Evolutionary conservation across 92 coral and sea anemone genomes (phyloP).

Genomic region (Scolanthus callimorphus): DNA sequence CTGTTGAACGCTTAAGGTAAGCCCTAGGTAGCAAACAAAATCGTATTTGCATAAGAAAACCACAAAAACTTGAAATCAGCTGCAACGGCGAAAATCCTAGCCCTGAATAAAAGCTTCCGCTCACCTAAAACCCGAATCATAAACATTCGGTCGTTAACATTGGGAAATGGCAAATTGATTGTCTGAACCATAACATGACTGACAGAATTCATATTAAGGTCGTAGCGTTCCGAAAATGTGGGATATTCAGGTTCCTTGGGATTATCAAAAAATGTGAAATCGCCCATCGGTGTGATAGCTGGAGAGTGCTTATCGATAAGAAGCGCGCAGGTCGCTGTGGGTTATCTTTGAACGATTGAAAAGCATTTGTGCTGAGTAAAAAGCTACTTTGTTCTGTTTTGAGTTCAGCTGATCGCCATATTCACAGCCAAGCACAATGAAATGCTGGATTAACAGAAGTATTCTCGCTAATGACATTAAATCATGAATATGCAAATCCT

Average conservation of each 20-base stretch:
- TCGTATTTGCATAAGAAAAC: not conserved
- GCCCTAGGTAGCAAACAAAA: too few relatives aligned
- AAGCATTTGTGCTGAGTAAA: not conserved
- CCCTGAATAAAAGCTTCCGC: too few relatives aligned
- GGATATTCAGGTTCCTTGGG: not conserved
- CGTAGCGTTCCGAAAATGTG: not conserved
- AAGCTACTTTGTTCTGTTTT: not conserved
- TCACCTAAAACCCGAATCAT: too few relatives aligned
- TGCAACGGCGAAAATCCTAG: not conserved
- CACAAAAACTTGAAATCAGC: not conserved
- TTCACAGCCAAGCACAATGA: not conserved
- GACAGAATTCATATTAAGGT: not conserved
- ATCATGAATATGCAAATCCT: slow-evolving; percentile 1
- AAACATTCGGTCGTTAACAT: too few relatives aligned
- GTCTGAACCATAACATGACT: not conserved
- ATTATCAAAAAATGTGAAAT: not conserved
- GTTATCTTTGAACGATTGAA: not conserved
- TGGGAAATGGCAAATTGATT: not conserved
- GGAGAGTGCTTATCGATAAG: not conserved
- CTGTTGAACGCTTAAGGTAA: too few relatives aligned
- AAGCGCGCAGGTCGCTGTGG: not conserved
- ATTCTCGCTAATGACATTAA: not conserved
- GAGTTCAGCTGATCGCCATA: not conserved
- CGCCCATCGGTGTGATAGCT: too few relatives aligned
- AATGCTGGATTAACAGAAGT: not conserved